phyloP scores from a whole-genome alignment of 2,113 vertebrate species.

The Antechinus stuartii region DNA sequence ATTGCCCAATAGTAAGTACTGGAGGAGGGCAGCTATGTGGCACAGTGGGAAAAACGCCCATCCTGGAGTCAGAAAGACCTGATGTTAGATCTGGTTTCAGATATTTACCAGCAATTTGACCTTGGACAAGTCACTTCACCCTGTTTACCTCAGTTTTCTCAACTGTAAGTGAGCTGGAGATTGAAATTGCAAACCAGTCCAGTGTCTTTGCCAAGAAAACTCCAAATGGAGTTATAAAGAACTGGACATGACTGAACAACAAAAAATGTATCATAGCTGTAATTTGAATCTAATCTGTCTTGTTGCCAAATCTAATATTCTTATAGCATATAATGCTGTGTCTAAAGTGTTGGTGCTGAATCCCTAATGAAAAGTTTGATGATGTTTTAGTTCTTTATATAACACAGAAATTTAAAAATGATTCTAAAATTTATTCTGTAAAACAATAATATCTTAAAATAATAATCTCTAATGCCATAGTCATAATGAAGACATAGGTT shows the following conservation, averaged over 20 bases:
- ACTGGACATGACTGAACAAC: not conserved
- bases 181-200: not conserved
- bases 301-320: not conserved
- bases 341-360: not conserved
- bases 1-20: not conserved
- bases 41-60: not conserved
- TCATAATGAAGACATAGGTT: not conserved
- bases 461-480: not conserved
- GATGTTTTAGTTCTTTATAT: not conserved
- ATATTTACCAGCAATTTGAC: not conserved
- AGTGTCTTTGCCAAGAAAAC: not conserved
- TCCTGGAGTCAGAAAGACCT: too few species aligned
- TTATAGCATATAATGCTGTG: not conserved
- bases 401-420: not conserved
- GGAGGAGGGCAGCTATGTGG: not conserved
- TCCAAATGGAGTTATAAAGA: not conserved
- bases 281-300: not conserved
- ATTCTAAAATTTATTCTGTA: not conserved
- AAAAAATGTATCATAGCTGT: not conserved
- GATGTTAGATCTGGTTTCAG: not conserved
- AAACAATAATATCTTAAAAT: not conserved
- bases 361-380: not conserved
- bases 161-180: not conserved
- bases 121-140: not conserved
- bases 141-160: not conserved